phyloP scores from a whole-genome alignment of 2,888 invertebrate genomes.

The Anodontia alba region DNA sequence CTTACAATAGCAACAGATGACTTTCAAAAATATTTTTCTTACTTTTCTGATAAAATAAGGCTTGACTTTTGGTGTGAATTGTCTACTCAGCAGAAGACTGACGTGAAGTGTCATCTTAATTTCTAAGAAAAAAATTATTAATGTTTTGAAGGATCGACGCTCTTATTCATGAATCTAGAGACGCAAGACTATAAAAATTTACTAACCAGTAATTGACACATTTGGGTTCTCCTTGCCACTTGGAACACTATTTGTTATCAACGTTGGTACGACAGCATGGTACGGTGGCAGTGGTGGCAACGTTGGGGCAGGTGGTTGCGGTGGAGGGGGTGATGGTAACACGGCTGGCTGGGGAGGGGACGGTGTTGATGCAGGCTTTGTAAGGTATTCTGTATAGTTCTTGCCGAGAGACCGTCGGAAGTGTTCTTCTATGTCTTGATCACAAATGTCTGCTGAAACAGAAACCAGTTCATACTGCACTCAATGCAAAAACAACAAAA shows the following conservation, averaged over 20 bases:
- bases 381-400: slow-evolving; percentile 81
- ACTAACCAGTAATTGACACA: slow-evolving; percentile 73
- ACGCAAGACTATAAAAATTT: not conserved
- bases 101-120: too few species aligned
- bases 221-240: slow-evolving; percentile 42
- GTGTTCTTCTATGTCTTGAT: slow-evolving; percentile 97
- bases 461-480: too few species aligned
- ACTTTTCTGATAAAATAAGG: too few species aligned
- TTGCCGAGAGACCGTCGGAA: slow-evolving; percentile 95
- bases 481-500: too few species aligned
- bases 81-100: too few species aligned
- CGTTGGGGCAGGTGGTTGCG: slow-evolving; percentile 29
- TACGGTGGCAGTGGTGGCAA: slow-evolving; percentile 36
- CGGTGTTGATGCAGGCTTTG: slow-evolving; percentile 55
- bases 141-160: too few species aligned
- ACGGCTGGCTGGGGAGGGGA: slow-evolving; percentile 46
- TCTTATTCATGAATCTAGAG: too few species aligned
- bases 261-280: slow-evolving; percentile 12
- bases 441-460: slow-evolving; percentile 87
- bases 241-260: slow-evolving; percentile 1
- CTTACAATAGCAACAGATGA: too few species aligned
- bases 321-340: slow-evolving; percentile 21
- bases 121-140: too few species aligned
- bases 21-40: too few species aligned
- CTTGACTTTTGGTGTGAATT: too few species aligned